phyloP scores from a whole-genome alignment of 2,888 invertebrate genomes.

The Keiferia lycopersicella region DNA sequence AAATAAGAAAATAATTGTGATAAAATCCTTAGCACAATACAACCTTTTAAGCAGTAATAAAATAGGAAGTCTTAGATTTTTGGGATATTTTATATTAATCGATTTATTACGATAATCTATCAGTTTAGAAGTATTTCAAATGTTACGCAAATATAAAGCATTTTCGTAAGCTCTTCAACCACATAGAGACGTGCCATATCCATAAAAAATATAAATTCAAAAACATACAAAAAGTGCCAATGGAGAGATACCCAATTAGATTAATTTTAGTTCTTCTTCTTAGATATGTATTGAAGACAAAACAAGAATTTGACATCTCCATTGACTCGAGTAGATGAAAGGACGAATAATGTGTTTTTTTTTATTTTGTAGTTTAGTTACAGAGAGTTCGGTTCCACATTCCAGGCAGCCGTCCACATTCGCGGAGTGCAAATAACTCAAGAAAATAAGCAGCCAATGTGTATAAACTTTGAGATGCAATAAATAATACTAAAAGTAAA shows the following conservation, averaged over 20 bases:
- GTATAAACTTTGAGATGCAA: too few relatives aligned
- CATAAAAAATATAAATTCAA: not conserved
- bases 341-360: not conserved
- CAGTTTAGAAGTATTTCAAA: not conserved
- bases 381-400: not conserved
- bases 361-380: not conserved
- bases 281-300: not conserved
- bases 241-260: not conserved
- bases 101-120: too few relatives aligned
- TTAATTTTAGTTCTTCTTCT: not conserved
- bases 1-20: too few relatives aligned
- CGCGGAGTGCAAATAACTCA: not conserved
- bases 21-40: too few relatives aligned
- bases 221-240: not conserved
- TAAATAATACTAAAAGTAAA: too few relatives aligned
- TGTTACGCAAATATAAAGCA: slow-evolving; percentile 15
- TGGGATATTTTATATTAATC: too few relatives aligned
- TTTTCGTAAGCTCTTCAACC: slow-evolving; percentile 44
- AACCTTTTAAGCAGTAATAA: too few relatives aligned
- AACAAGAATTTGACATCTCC: not conserved
- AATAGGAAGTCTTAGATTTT: too few relatives aligned
- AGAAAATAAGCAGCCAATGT: not conserved
- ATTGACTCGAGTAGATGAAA: not conserved
- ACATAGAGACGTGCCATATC: slow-evolving; percentile 40
- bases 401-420: not conserved